Evolutionary conservation across 2,888 invertebrate species (phyloP).

Genomic region (Sialis lutaria): DNA sequence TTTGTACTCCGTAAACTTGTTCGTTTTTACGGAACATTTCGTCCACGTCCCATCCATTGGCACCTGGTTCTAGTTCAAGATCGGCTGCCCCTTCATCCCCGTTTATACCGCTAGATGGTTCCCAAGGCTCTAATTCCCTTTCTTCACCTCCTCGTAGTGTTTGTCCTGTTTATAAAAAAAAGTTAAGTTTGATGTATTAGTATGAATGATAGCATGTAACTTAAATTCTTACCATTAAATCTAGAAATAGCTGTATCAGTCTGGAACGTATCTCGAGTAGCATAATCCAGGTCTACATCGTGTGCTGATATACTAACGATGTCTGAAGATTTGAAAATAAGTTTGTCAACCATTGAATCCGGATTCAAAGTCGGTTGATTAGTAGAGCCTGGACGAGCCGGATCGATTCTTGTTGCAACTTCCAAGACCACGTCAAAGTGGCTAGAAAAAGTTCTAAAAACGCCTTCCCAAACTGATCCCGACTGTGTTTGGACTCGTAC

Average conservation of each 20-base stretch:
- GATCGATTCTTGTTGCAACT: slow-evolving; percentile 57
- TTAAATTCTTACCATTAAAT: slow-evolving; percentile 47
- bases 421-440: slow-evolving; percentile 77
- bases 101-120: slow-evolving; percentile 38
- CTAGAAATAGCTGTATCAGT: slow-evolving; percentile 81
- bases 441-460: slow-evolving; percentile 77
- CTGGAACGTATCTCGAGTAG: slow-evolving; percentile 73
- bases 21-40: slow-evolving; percentile 96
- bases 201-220: background rate
- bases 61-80: slow-evolving; percentile 51
- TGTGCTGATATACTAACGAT: slow-evolving; percentile 66
- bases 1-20: slow-evolving; percentile 77
- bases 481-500: slow-evolving; percentile 71
- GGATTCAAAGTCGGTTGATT: slow-evolving; percentile 32
- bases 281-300: slow-evolving; percentile 79
- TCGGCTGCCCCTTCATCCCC: slow-evolving; percentile 38
- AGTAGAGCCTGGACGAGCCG: slow-evolving; percentile 20
- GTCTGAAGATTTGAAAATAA: slow-evolving; percentile 72
- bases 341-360: slow-evolving; percentile 55
- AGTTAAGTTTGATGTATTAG: background rate
- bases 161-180: slow-evolving; percentile 1
- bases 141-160: slow-evolving; percentile 33
- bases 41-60: slow-evolving; percentile 91
- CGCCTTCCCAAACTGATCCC: slow-evolving; percentile 74
- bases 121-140: slow-evolving; percentile 84